phyloP scores from a whole-genome alignment of 1,140 invertebrate species.

The Mya arenaria region DNA sequence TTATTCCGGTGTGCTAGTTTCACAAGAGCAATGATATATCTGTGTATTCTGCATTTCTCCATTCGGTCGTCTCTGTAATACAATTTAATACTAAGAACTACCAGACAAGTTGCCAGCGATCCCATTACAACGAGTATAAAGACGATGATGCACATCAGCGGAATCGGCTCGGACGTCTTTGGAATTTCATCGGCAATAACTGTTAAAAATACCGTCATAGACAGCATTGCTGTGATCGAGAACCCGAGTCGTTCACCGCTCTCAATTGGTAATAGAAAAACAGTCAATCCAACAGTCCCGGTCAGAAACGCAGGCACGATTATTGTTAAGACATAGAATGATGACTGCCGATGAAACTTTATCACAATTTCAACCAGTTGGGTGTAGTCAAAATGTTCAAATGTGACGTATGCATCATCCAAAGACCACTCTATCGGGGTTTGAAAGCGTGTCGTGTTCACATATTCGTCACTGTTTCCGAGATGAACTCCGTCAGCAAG shows the following conservation, averaged over 20 bases:
- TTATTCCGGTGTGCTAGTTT: too few relatives aligned
- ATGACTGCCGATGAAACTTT: conserved; percentile 2
- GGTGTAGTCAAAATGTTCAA: background rate
- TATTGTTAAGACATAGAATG: conserved; percentile 25
- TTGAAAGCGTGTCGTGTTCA: background rate
- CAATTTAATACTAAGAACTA: too few relatives aligned
- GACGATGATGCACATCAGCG: background rate
- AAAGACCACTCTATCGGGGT: background rate
- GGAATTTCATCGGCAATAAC: conserved; percentile 29
- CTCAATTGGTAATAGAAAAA: conserved; percentile 17
- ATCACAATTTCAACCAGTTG: background rate
- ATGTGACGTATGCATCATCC: background rate
- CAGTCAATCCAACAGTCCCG: background rate
- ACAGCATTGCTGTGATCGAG: conserved; percentile 10
- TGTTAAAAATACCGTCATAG: background rate
- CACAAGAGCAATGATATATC: too few relatives aligned
- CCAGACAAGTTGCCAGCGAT: too few relatives aligned
- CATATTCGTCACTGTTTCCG: too few relatives aligned
- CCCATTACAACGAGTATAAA: background rate
- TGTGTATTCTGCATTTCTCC: too few relatives aligned
- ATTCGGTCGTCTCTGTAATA: too few relatives aligned
- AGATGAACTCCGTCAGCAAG: background rate
- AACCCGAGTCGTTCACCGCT: conserved; percentile 28
- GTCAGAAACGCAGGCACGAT: background rate
- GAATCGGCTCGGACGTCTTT: background rate